These are phyloP conservation scores for Euplexia lucipara DNA, from an alignment of 2,888 invertebrate species.

Conservation along the genomic window DNA sequence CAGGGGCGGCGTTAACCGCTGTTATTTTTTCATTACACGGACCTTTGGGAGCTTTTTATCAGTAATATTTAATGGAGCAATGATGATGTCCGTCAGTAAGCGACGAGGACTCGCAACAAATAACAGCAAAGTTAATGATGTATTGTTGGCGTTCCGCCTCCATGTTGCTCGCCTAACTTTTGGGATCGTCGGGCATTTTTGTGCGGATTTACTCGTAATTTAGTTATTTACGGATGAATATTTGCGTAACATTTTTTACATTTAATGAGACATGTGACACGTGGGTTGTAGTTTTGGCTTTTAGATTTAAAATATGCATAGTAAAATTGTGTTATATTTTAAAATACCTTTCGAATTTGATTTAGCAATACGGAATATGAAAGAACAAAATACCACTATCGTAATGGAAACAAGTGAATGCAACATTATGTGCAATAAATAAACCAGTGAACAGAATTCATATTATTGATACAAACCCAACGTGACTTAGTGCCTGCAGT, in stretches of 20 bases:
- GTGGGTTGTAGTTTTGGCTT: background rate
- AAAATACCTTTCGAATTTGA: background rate
- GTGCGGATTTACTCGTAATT: conserved; percentile 32
- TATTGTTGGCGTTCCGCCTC: conserved; percentile 49
- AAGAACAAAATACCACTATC: background rate
- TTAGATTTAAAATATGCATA: background rate
- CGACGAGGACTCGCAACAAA: conserved; percentile 54
- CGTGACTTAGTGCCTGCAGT: conserved; percentile 40
- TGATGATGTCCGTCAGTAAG: conserved; percentile 62
- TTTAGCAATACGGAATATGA: background rate
- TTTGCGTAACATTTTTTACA: conserved; percentile 12
- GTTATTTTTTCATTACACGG: conserved; percentile 67
- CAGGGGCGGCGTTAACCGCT: conserved; percentile 62
- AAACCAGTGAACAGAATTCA: conserved; percentile 19
- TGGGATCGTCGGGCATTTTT: conserved; percentile 31
- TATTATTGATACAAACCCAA: conserved; percentile 37
- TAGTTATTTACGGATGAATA: conserved; percentile 32
- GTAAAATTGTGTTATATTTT: background rate
- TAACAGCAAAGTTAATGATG: conserved; percentile 54
- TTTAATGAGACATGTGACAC: conserved; percentile 27
- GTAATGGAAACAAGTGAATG: conserved; percentile 1
- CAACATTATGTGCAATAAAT: conserved; percentile 24
- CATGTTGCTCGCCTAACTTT: conserved; percentile 38
- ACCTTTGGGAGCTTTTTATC: conserved; percentile 60
- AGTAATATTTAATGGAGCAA: conserved; percentile 62